Evolutionary conservation across 2,888 invertebrate species (phyloP).

Genomic region (Baccha elongata): DNA sequence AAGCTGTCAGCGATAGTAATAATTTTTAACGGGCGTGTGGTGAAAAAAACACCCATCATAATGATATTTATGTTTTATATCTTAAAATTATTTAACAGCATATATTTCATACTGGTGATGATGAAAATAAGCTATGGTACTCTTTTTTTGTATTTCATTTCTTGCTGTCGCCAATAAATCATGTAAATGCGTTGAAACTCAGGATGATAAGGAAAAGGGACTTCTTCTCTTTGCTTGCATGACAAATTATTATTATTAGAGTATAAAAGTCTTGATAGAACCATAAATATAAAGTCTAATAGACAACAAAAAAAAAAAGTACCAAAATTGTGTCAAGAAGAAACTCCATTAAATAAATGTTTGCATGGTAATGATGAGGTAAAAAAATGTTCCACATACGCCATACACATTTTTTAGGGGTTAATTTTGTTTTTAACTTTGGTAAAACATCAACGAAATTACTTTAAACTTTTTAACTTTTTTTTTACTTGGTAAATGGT

Average conservation of each 20-base stretch:
- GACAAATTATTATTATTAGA: slow-evolving; percentile 11
- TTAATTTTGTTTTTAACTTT: neutral
- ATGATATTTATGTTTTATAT: slow-evolving; percentile 15
- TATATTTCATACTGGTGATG: slow-evolving; percentile 40
- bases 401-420: slow-evolving; percentile 20
- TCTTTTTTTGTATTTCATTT: slow-evolving; percentile 37
- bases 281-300: slow-evolving; percentile 42
- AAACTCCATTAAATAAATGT: slow-evolving; percentile 43
- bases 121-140: slow-evolving; percentile 14
- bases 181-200: neutral
- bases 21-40: too few species aligned
- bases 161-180: slow-evolving; percentile 44
- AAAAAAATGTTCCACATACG: slow-evolving; percentile 52
- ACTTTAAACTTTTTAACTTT: slow-evolving; percentile 1
- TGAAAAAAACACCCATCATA: too few species aligned
- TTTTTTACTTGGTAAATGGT: slow-evolving; percentile 2
- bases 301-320: slow-evolving; percentile 5
- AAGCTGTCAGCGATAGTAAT: slow-evolving; percentile 34
- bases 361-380: slow-evolving; percentile 13
- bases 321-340: slow-evolving; percentile 28
- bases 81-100: slow-evolving; percentile 28
- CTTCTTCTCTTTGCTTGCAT: neutral
- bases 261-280: neutral
- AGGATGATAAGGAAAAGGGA: neutral
- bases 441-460: neutral